Conservation (phyloP, 1,140 invertebrate species). For the Drosophila navojoa region DNA sequence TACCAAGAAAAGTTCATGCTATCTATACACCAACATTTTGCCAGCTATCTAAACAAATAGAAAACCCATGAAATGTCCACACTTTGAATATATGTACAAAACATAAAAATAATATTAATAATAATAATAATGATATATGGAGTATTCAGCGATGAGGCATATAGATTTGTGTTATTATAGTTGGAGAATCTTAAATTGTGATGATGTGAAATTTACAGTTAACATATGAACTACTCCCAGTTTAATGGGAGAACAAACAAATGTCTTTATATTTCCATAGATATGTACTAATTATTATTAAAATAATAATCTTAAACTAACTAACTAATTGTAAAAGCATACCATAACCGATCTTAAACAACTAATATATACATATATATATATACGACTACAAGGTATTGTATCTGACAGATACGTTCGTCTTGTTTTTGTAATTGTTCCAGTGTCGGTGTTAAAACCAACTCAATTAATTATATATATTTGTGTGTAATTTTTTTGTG, state of each 20-base stretch:
- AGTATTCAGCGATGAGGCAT: not conserved
- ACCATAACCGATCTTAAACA: slow-evolving; percentile 14
- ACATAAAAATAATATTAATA: not conserved
- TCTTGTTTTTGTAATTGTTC: slow-evolving; percentile 40
- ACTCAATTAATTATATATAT: slow-evolving; percentile 33
- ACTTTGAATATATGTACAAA: slow-evolving; percentile 38
- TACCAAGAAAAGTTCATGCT: not conserved
- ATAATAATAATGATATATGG: no score
- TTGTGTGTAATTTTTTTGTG: slow-evolving; percentile 37
- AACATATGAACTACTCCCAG: slow-evolving; percentile 83
- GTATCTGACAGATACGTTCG: slow-evolving; percentile 29
- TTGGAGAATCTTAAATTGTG: slow-evolving; percentile 82
- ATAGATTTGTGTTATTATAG: slow-evolving; percentile 64
- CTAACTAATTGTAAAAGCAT: slow-evolving; percentile 34
- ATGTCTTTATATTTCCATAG: slow-evolving; percentile 75
- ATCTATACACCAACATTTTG: no score
- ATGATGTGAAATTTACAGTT: slow-evolving; percentile 84
- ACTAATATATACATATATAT: not conserved
- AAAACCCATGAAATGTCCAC: slow-evolving; percentile 19
- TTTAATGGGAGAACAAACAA: slow-evolving; percentile 81
- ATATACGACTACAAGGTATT: slow-evolving; percentile 9
- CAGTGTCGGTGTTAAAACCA: not conserved
- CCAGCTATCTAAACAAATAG: not conserved
- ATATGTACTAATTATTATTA: slow-evolving; percentile 48
- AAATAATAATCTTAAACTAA: slow-evolving; percentile 60